Evolutionary conservation across 2,113 vertebrate genomes (phyloP), one percentile per base, ranked within the genome.

Genomic region (Coryphaenoides rupestris): DNA sequence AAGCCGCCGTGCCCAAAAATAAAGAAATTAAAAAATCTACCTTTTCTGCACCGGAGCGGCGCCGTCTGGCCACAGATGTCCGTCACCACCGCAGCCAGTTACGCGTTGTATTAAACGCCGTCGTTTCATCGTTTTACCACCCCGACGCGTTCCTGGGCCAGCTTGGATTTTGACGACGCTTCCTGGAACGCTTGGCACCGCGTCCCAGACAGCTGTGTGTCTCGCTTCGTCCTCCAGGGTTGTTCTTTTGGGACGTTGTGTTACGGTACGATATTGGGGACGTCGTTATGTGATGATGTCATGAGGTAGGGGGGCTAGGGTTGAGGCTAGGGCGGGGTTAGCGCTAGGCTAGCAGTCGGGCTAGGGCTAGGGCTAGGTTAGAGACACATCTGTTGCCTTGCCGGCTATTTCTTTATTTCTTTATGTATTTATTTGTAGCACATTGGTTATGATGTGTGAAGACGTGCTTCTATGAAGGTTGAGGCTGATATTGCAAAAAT

Each of bases 361-460:
- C n/a, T n/a, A n/a, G n/a, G n/a, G n/a, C n/a, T n/a, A n/a, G n/a
- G n/a, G n/a, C n/a, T n/a, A n/a, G n/a, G n/a, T n/a, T n/a, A n/a
- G n/a, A n/a, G n/a, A n/a, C n/a, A n/a, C n/a, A 40, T 40, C 13
- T 40, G 33, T 40, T 40, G 33, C 10, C 33, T 54, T 40, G 9
- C 50, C 50, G 12, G 66, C 77, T 82, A 21, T 57, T 56, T 56
- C 4, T 23, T 56, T 56, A 16, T 23, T 57, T 57, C 6, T 55
- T 55, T 23, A 55, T 85, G 22, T 23, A 55, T 85, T 74, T 66
- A 26, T 45, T 21, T 15, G 19, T 70, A 84, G 70, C 75, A 67
- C 66, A 84, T 76, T 67, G 78, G 76, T 83, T 75, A 68, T 65
- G 45, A 63, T 68, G 62, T 78, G 14, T 65, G 17, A 75, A 75